phyloP scores from a whole-genome alignment of 2,113 vertebrate genomes.

The Platanista minor region DNA sequence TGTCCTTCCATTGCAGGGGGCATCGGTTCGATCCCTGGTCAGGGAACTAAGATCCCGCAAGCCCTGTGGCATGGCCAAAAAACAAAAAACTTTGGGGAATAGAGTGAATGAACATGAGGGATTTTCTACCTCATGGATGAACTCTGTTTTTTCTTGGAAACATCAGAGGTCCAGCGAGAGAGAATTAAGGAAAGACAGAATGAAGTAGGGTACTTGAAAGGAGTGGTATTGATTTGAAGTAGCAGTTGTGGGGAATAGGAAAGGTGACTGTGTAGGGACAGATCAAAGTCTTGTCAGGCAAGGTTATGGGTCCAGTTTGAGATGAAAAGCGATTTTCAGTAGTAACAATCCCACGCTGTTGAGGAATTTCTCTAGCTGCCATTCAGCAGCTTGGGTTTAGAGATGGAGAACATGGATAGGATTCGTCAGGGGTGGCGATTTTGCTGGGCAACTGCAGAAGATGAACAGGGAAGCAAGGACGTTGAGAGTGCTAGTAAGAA shows the following conservation, averaged over 20 bases:
- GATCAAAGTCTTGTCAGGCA: background rate
- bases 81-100: background rate
- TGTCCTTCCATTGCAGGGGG: too few species aligned
- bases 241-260: background rate
- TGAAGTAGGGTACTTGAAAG: background rate
- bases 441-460: background rate
- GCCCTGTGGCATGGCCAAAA: too few species aligned
- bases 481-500: background rate
- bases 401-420: background rate
- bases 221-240: background rate
- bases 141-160: background rate
- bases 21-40: too few species aligned
- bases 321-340: background rate
- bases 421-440: background rate
- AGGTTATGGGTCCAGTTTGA: background rate
- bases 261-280: background rate
- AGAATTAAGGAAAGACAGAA: background rate
- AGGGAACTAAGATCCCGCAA: too few species aligned
- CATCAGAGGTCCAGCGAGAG: background rate
- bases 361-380: background rate
- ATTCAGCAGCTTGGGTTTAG: background rate
- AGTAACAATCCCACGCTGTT: background rate
- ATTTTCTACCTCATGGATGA: background rate
- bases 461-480: background rate
- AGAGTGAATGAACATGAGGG: background rate